Percentiles rank a stretch among this genome's conserved stretches.
Evolutionary conservation across 2,888 invertebrate genomes (phyloP).

Genomic region (Pyralis farinalis): DNA sequence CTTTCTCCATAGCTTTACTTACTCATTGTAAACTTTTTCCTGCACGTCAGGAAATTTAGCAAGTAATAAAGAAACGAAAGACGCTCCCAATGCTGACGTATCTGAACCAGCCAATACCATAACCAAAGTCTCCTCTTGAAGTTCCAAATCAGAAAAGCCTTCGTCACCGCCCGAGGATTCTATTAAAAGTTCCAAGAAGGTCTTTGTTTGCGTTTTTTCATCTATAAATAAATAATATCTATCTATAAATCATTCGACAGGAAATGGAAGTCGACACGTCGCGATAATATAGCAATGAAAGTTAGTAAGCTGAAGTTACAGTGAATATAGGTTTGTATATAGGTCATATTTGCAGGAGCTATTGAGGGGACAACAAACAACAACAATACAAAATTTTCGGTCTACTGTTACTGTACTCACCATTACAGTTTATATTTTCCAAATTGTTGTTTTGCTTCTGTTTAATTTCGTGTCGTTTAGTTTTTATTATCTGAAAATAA

Average conservation of each 20-base stretch:
- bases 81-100: constrained; percentile 18
- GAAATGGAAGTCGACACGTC: too few relatives aligned
- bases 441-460: constrained; percentile 5
- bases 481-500: constrained; percentile 16
- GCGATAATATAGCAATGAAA: too few relatives aligned
- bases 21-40: constrained; percentile 43
- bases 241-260: too few relatives aligned
- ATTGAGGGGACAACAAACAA: too few relatives aligned
- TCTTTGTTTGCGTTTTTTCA: too few relatives aligned
- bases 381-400: too few relatives aligned
- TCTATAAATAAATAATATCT: background rate
- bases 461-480: constrained; percentile 13
- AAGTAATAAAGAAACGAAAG: constrained; percentile 44
- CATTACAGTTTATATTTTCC: background rate
- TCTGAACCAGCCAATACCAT: constrained; percentile 22
- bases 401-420: too few relatives aligned
- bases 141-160: constrained; percentile 20
- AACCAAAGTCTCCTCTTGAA: constrained; percentile 15
- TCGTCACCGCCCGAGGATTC: constrained; percentile 13
- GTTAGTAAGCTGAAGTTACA: too few relatives aligned
- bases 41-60: constrained; percentile 52
- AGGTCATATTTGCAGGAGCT: too few relatives aligned
- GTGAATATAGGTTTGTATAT: too few relatives aligned
- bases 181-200: constrained; percentile 24
- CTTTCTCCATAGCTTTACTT: too few relatives aligned